Conservation (phyloP, 2,888 invertebrate genomes). For the Pterostichus madidus region DNA sequence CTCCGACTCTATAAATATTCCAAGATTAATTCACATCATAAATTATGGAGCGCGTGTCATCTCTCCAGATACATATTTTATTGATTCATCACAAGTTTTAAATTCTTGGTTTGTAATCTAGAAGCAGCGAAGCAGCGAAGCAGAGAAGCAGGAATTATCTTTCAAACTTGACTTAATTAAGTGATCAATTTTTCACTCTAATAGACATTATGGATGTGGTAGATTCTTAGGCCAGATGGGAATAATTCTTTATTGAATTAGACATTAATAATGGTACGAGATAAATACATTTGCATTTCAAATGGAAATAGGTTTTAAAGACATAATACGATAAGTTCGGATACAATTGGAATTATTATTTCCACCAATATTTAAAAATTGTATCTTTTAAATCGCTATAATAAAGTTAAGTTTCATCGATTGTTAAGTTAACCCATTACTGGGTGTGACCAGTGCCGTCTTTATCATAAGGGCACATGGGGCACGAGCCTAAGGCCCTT, state of each 20-base stretch:
- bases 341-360: no score
- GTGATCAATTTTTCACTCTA: conserved; percentile 46
- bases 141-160: conserved; percentile 13
- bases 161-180: conserved; percentile 32
- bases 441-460: no score
- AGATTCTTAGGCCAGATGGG: conserved; percentile 11
- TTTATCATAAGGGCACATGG: no score
- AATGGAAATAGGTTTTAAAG: not conserved
- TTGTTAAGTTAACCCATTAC: no score
- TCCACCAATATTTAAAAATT: no score
- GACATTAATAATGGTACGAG: conserved; percentile 23
- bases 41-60: conserved; percentile 24
- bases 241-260: conserved; percentile 22
- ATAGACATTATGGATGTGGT: conserved; percentile 32
- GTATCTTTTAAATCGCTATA: no score
- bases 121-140: not conserved
- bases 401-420: no score
- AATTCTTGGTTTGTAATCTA: conserved; percentile 13
- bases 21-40: conserved; percentile 47
- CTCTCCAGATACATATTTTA: conserved; percentile 37
- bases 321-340: no score
- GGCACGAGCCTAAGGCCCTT: no score
- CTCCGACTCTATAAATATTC: conserved; percentile 32
- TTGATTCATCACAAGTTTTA: conserved; percentile 24
- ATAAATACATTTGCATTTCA: conserved; percentile 41